A percentile compares a stretch with the other conserved stretches of the same genome.
phyloP scores from a whole-genome alignment of 2,797 vertebrate genomes.

The Gambusia yucatana region DNA sequence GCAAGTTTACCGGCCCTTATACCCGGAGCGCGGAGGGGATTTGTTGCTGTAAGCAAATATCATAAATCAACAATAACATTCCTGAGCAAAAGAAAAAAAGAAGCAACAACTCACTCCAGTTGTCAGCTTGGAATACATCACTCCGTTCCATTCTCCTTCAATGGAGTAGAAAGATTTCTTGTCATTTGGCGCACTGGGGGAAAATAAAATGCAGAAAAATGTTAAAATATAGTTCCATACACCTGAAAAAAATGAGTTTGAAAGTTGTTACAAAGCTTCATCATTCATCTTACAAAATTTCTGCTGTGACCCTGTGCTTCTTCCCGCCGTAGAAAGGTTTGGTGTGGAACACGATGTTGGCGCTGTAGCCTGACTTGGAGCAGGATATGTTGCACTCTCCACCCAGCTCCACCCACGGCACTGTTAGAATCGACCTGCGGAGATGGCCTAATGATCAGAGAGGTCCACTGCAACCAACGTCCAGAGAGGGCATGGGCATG shows the following conservation, averaged over 20 bases:
- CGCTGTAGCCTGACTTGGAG: constrained; percentile 96
- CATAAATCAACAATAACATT: not conserved
- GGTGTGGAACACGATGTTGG: constrained; percentile 95
- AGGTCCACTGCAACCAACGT: not conserved
- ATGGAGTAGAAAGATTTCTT: constrained; percentile 97
- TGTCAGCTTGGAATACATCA: constrained; percentile 94
- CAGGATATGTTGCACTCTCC: constrained; percentile 97
- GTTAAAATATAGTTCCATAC: not conserved
- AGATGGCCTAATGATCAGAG: constrained; percentile 30
- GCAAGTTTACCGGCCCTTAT: not conserved
- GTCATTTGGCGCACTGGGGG: constrained; percentile 91
- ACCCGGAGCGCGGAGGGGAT: not conserved
- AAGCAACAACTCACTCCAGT: constrained; percentile 88
- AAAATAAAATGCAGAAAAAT: constrained; percentile 8
- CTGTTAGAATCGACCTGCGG: constrained; percentile 96
- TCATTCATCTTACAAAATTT: constrained; percentile 89
- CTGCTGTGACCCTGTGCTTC: constrained; percentile 97
- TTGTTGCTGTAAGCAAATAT: not conserved
- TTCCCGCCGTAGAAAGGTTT: constrained; percentile 99
- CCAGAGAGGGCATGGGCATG: not conserved
- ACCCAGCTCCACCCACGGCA: constrained; percentile 98
- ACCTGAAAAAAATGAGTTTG: not conserved
- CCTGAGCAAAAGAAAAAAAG: not conserved
- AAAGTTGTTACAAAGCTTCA: not conserved
- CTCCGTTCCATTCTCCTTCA: constrained; percentile 98